Evolutionary conservation across 2,888 invertebrate species (phyloP).

Genomic region (Helleia helle): DNA sequence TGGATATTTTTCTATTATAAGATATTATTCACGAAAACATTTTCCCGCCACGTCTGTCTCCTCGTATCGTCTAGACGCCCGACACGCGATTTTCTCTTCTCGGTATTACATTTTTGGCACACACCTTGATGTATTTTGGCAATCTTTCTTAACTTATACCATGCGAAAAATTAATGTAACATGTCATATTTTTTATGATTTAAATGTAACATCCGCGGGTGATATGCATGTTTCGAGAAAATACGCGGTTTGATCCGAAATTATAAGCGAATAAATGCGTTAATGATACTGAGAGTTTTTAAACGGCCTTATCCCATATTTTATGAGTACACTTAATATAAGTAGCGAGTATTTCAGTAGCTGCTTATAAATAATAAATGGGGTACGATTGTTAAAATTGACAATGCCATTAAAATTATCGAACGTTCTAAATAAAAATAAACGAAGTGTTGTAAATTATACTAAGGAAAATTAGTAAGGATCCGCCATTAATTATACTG

Average conservation of each 20-base stretch:
- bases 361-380: too few species aligned
- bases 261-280: too few species aligned
- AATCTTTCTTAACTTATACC: slow-evolving; percentile 52
- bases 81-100: slow-evolving; percentile 48
- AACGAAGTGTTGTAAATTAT: slow-evolving; percentile 6
- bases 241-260: not conserved
- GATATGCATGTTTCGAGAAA: not conserved
- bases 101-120: slow-evolving; percentile 67
- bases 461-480: not conserved
- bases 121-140: slow-evolving; percentile 58
- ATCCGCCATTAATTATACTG: slow-evolving; percentile 1
- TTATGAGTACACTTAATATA: too few species aligned
- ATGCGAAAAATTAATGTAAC: slow-evolving; percentile 67
- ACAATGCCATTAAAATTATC: too few species aligned
- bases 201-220: slow-evolving; percentile 4
- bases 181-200: slow-evolving; percentile 29
- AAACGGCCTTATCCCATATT: too few species aligned
- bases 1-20: slow-evolving; percentile 10
- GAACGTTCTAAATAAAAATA: too few species aligned
- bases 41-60: slow-evolving; percentile 49
- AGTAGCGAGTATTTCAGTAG: too few species aligned
- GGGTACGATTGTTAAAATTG: too few species aligned
- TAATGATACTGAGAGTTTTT: too few species aligned
- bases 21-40: slow-evolving; percentile 12
- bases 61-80: slow-evolving; percentile 54